Base-by-base conservation (phyloP, 2,888 invertebrate genomes). In the Apotomis capreana region DNA sequence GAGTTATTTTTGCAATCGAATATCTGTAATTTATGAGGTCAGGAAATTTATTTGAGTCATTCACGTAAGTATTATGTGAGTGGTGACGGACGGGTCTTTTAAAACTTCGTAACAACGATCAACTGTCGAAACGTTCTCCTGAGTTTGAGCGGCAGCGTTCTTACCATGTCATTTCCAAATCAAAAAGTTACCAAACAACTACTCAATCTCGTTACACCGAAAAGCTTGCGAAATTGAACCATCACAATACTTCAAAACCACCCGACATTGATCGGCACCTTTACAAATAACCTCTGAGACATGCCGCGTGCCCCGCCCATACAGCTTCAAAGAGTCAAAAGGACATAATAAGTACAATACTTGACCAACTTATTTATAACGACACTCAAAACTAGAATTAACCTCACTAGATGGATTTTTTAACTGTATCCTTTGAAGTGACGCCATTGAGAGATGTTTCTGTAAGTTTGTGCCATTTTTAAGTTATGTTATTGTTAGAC, bases 401-500 rank as follows among this genome's bases (percentile, higher is more conserved):
- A 4, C 54, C 8, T 46, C 26, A 26, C 54, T 13, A 2, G 9
- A 49, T 49, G 40, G 40, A 5, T 3, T 40, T 63, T 44, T 26
- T 10, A 44, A 26, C 40, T 5, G n/a, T 15, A 46, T 26, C 55
- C 26, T 64, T 64, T 64, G 64, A 55, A 12, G 54, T 9, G 12
- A 12, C 44, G 64, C 40, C 40, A 40, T 37, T 4, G 15, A 4
- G 10, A 55, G 4, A 36, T 8, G 52, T 52, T 4, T 13, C 3
- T 5, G n/a, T 67, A 67, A 71, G 9, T 67, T 71, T 51, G 70
- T 46, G 3, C 15, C 0, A 6, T 6, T 60, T 60, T 5, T 74
- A 75, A 68, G 61, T 65, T 67, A 68, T 69, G 54, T 69, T 59
- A 69, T 77, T 76, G 76, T 77, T 63, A 73, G 75, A 69, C 70